phyloP scores from a whole-genome alignment of 2,113 vertebrate genomes.

The Oplegnathus fasciatus region DNA sequence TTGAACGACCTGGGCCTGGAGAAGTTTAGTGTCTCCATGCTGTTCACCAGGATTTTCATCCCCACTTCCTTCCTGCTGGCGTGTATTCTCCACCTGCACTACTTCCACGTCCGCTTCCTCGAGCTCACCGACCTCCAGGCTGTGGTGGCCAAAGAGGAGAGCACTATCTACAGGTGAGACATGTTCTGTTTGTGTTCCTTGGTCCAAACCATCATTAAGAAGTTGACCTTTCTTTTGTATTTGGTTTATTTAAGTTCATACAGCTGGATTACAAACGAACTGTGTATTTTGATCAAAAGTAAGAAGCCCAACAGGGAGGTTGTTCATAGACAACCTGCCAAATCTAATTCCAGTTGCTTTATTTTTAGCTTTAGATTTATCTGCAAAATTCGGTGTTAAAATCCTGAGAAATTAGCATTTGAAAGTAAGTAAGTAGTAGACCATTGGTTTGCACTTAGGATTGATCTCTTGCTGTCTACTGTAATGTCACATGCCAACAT shows the following conservation, averaged over 20 bases:
- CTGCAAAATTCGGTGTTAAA: neutral
- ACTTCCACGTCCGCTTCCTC: slow-evolving; percentile 96
- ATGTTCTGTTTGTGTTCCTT: neutral
- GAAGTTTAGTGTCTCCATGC: slow-evolving; percentile 82
- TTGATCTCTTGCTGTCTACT: neutral
- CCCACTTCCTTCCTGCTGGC: slow-evolving; percentile 96
- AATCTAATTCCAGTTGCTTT: neutral
- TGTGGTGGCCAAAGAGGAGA: slow-evolving; percentile 94
- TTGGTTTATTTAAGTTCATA: neutral
- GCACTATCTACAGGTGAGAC: slow-evolving; percentile 95
- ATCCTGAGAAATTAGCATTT: neutral
- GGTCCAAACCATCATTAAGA: neutral
- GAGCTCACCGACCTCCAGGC: slow-evolving; percentile 96
- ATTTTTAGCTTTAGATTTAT: neutral
- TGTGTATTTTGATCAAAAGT: neutral
- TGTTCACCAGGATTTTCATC: slow-evolving; percentile 96
- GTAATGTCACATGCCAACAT: neutral
- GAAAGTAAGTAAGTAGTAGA: no score
- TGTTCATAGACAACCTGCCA: neutral
- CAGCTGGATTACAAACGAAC: neutral
- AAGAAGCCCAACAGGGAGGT: neutral
- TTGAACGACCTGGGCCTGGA: slow-evolving; percentile 92
- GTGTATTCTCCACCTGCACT: slow-evolving; percentile 97
- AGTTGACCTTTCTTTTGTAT: neutral
- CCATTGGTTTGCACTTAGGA: neutral